Evolutionary conservation across 2,888 invertebrate genomes (phyloP).

Genomic region (Drosophila hamatofila): DNA sequence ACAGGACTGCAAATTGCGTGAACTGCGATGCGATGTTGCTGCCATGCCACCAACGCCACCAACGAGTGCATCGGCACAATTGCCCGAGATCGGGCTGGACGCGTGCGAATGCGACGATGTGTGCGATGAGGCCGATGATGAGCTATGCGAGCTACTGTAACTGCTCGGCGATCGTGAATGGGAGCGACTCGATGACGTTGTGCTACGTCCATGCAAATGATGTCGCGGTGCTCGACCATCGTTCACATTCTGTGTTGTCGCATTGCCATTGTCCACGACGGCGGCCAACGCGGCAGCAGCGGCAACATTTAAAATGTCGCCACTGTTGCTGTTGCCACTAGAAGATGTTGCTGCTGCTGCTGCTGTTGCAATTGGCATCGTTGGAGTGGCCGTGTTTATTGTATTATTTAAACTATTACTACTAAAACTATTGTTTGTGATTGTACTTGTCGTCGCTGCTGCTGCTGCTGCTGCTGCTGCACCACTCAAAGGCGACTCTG

Average conservation of each 20-base stretch:
- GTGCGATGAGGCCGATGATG: conserved; percentile 82
- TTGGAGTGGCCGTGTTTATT: conserved; percentile 76
- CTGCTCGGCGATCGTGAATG: conserved; percentile 86
- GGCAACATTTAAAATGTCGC: conserved; percentile 83
- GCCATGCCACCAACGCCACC: conserved; percentile 54
- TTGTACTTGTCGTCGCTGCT: conserved; percentile 78
- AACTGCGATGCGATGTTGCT: conserved; percentile 48
- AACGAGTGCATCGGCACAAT: conserved; percentile 74
- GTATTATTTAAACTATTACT: conserved; percentile 84
- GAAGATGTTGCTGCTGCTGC: conserved; percentile 27
- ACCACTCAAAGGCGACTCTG: conserved; percentile 85
- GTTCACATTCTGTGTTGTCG: conserved; percentile 68
- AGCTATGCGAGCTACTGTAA: conserved; percentile 85
- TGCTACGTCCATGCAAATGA: conserved; percentile 85
- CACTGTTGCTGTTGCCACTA: conserved; percentile 45
- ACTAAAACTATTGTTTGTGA: conserved; percentile 84
- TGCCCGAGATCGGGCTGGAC: conserved; percentile 84
- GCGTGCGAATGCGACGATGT: conserved; percentile 85
- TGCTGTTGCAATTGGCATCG: conserved; percentile 58
- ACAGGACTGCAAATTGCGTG: conserved; percentile 86
- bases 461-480: conserved; percentile 55
- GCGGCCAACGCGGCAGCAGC: conserved; percentile 69
- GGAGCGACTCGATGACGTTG: conserved; percentile 87
- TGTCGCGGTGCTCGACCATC: conserved; percentile 67
- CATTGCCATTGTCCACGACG: conserved; percentile 56